Conservation (phyloP, 2,797 vertebrate species). For the Gobionotothen gibberifrons region DNA sequence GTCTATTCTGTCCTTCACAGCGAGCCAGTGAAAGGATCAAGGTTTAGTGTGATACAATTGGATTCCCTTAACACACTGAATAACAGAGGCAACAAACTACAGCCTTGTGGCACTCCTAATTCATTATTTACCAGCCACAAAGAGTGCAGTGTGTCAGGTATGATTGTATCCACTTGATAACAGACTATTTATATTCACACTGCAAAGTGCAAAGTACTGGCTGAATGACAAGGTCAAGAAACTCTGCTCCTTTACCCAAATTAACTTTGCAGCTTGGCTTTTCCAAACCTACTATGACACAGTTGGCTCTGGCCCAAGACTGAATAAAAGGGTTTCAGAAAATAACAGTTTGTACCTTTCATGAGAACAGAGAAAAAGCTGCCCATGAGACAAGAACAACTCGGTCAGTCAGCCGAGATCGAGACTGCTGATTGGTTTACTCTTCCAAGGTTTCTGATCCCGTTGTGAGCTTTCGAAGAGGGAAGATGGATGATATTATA, state of each 20-base stretch:
- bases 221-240: not conserved
- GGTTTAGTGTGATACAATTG: too few species aligned
- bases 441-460: not conserved
- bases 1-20: too few species aligned
- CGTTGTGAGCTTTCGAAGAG: not conserved
- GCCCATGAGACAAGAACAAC: slow-evolving; percentile 23
- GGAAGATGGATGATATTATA: not conserved
- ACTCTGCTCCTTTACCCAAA: slow-evolving; percentile 1
- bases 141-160: not conserved
- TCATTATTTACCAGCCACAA: not conserved
- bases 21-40: too few species aligned
- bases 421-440: slow-evolving; percentile 8
- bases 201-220: not conserved
- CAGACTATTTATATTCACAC: not conserved
- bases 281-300: not conserved
- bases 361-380: slow-evolving; percentile 15
- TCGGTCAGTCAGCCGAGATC: slow-evolving; percentile 11
- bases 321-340: slow-evolving; percentile 10
- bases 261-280: slow-evolving; percentile 1
- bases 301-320: slow-evolving; percentile 1
- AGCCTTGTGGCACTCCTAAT: not conserved
- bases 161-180: slow-evolving; percentile 1
- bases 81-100: not conserved
- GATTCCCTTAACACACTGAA: not conserved
- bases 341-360: not conserved